Conservation (phyloP, 2,113 vertebrate species). For the Menidia beryllina region DNA sequence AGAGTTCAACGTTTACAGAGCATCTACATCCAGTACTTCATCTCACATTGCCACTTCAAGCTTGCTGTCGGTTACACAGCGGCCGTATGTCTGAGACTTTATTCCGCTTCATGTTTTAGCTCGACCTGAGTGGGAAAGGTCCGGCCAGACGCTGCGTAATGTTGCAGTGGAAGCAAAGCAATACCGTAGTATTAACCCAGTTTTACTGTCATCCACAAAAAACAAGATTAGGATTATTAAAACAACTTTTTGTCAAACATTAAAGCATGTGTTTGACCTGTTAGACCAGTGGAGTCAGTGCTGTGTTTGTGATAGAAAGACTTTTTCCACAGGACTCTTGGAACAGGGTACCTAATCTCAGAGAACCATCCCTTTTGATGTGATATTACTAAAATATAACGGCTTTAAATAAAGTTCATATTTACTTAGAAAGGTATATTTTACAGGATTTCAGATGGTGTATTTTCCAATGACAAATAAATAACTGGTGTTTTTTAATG, state of each 20-base stretch:
- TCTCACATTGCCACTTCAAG: slow-evolving; percentile 56
- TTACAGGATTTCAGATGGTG: slow-evolving; percentile 71
- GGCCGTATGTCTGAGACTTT: slow-evolving; percentile 10
- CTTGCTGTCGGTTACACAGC: slow-evolving; percentile 19
- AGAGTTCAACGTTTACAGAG: slow-evolving; percentile 76
- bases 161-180: slow-evolving; percentile 48
- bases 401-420: slow-evolving; percentile 64
- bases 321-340: slow-evolving; percentile 58
- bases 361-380: slow-evolving; percentile 75
- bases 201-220: slow-evolving; percentile 38
- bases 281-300: slow-evolving; percentile 37
- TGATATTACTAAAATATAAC: slow-evolving; percentile 67
- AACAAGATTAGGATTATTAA: slow-evolving; percentile 25
- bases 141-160: slow-evolving; percentile 29
- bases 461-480: slow-evolving; percentile 83
- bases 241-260: slow-evolving; percentile 20
- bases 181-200: slow-evolving; percentile 38
- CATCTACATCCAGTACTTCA: slow-evolving; percentile 52
- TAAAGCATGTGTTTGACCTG: slow-evolving; percentile 43
- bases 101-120: slow-evolving; percentile 9
- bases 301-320: slow-evolving; percentile 56
- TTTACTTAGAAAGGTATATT: slow-evolving; percentile 74
- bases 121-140: slow-evolving; percentile 20
- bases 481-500: slow-evolving; percentile 71
- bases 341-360: slow-evolving; percentile 71